phyloP scores from a whole-genome alignment of 2,113 vertebrate species.

The Chaetura pelagica region DNA sequence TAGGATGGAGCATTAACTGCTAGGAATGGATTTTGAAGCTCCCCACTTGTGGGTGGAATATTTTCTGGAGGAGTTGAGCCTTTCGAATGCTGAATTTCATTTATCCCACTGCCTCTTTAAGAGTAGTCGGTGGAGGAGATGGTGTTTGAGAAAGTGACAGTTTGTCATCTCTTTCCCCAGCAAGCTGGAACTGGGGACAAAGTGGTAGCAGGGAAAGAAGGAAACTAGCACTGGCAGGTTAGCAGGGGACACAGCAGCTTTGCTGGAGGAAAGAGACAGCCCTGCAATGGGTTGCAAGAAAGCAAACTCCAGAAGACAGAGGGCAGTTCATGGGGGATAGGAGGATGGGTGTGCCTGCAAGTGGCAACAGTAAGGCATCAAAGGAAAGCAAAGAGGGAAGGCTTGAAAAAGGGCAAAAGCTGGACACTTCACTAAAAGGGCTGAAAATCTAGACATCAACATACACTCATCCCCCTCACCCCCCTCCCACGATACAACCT shows the following conservation, averaged over 20 bases:
- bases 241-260: neutral
- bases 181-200: neutral
- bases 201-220: conserved; percentile 10
- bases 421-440: neutral
- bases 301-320: neutral
- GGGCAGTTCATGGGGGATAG: neutral
- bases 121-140: conserved; percentile 49
- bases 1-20: conserved; percentile 71
- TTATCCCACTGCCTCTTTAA: conserved; percentile 69
- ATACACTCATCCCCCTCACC: neutral
- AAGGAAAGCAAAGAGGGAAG: neutral
- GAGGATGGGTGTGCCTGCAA: neutral
- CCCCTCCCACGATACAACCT: neutral
- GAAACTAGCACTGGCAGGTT: neutral
- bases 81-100: conserved; percentile 59
- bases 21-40: conserved; percentile 52
- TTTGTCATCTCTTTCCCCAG: conserved; percentile 57
- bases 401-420: neutral
- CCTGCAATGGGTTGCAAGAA: neutral
- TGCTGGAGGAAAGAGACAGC: neutral
- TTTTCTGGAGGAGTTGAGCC: conserved; percentile 67
- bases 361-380: neutral
- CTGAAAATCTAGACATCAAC: neutral
- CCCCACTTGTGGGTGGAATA: conserved; percentile 39
- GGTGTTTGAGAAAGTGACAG: conserved; percentile 66